These are phyloP conservation scores for Heliconius hortense DNA, from an alignment of 2,888 invertebrate species.

Conservation along the genomic window DNA sequence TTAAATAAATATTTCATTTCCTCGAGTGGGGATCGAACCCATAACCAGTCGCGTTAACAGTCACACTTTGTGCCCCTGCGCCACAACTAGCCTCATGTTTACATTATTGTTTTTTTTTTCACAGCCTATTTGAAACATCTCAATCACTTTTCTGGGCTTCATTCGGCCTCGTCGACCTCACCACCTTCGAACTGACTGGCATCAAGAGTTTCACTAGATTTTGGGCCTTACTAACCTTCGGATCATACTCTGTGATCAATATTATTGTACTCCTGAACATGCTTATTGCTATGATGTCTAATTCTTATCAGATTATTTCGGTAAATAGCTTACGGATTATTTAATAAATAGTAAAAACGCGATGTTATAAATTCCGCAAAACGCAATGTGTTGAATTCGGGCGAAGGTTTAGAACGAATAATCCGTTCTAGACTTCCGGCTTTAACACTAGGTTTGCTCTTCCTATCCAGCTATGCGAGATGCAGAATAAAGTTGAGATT, in stretches of 20 bases:
- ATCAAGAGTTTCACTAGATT: conserved; percentile 97
- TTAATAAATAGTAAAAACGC: background rate
- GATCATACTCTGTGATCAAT: conserved; percentile 98
- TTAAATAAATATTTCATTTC: no score
- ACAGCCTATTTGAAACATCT: conserved; percentile 97
- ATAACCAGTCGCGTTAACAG: no score
- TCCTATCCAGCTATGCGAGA: no score
- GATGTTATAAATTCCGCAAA: no score
- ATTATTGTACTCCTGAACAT: conserved; percentile 98
- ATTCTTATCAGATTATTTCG: conserved; percentile 98
- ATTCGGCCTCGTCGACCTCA: conserved; percentile 96
- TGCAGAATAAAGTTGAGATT: no score
- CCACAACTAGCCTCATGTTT: background rate
- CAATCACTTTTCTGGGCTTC: conserved; percentile 99
- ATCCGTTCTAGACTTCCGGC: no score
- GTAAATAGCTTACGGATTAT: conserved; percentile 78
- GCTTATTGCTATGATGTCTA: conserved; percentile 99
- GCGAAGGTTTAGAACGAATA: no score
- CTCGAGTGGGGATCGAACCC: no score
- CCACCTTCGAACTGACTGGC: conserved; percentile 96
- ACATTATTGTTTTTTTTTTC: conserved; percentile 17
- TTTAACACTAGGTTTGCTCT: no score
- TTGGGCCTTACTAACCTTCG: conserved; percentile 98
- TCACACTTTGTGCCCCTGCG: no score
- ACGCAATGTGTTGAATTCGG: no score